Conservation (phyloP, 2,888 invertebrate species). For the Zygothrica quintamaculata region DNA sequence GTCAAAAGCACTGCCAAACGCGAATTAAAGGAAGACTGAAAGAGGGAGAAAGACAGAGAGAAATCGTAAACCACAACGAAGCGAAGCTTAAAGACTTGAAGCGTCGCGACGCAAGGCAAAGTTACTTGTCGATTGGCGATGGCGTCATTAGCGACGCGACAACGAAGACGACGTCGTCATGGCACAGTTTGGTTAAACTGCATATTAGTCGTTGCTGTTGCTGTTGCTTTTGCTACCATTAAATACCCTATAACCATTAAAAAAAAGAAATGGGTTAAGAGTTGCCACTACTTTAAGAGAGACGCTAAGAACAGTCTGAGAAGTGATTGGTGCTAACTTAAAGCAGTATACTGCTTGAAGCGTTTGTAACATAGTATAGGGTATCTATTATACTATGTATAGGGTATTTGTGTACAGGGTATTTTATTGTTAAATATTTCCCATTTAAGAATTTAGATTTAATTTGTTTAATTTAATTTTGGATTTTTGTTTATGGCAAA, state of each 20-base stretch:
- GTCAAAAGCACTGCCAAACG: conserved; percentile 25
- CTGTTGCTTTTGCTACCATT: conserved; percentile 39
- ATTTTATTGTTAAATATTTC: no score
- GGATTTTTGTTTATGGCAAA: no score
- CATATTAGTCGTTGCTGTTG: conserved; percentile 34
- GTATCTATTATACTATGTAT: no score
- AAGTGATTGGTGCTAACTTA: no score
- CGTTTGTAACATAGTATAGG: no score
- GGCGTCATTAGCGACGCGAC: conserved; percentile 65
- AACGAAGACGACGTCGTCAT: conserved; percentile 36
- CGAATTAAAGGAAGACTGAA: conserved; percentile 54
- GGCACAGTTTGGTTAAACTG: conserved; percentile 67
- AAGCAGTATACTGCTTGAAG: no score
- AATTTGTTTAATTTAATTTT: no score
- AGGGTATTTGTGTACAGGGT: no score
- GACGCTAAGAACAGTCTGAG: no score
- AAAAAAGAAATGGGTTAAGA: conserved; percentile 37
- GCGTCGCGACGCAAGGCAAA: conserved; percentile 51
- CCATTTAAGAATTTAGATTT: no score
- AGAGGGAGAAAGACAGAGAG: conserved; percentile 29
- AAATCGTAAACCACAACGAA: conserved; percentile 51
- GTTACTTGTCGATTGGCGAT: conserved; percentile 49
- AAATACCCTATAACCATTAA: conserved; percentile 1
- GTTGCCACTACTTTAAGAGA: no score
- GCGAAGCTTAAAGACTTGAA: conserved; percentile 55